Conservation (phyloP, 2,888 invertebrate species). For the Gymnocheta viridis region DNA sequence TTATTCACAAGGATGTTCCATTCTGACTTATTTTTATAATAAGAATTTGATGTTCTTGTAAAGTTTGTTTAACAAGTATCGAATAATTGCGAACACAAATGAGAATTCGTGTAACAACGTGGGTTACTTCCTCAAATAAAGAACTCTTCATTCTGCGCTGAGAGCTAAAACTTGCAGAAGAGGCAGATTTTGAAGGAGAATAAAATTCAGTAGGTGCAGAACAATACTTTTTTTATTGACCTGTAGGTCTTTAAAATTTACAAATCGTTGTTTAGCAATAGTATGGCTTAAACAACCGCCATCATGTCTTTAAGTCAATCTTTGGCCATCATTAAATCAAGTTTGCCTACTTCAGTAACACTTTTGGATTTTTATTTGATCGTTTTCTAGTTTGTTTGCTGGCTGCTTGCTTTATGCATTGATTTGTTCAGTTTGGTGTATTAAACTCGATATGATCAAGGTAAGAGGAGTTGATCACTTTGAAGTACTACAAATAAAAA, state of each 20-base stretch:
- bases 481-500: not conserved
- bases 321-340: slow-evolving; percentile 61
- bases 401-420: not conserved
- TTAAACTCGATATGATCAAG: not conserved
- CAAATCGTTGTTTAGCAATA: slow-evolving; percentile 50
- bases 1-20: not conserved
- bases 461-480: slow-evolving; percentile 16
- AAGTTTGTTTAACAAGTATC: not conserved
- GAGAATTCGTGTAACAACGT: slow-evolving; percentile 27
- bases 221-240: slow-evolving; percentile 63
- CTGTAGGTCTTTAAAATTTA: slow-evolving; percentile 59
- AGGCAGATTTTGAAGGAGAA: slow-evolving; percentile 4
- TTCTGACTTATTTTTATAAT: not conserved
- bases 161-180: slow-evolving; percentile 11
- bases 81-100: slow-evolving; percentile 27
- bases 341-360: slow-evolving; percentile 66
- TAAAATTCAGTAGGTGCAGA: slow-evolving; percentile 58
- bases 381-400: not conserved
- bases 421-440: not conserved
- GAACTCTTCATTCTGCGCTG: not conserved
- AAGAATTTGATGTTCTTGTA: not conserved
- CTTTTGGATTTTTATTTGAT: not conserved
- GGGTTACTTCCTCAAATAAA: slow-evolving; percentile 15
- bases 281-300: slow-evolving; percentile 36
- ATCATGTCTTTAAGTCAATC: slow-evolving; percentile 53